Base-by-base conservation (phyloP, 2,113 vertebrate genomes). In the Xenopus tropicalis region DNA sequence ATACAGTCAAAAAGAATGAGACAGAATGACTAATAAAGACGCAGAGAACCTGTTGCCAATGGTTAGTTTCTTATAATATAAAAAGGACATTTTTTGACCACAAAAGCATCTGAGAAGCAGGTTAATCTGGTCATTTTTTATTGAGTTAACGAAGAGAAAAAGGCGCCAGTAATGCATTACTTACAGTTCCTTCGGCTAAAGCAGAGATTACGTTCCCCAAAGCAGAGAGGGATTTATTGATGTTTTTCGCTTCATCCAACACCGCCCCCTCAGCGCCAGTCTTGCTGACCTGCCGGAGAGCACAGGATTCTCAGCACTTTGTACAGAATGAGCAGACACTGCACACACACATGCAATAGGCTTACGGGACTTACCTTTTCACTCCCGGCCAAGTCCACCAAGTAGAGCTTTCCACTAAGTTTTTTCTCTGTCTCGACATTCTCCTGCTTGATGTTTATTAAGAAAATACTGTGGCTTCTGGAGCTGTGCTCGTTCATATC, bases 401-500 rank as follows among this genome's bases (percentile, higher is more conserved):
- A 87, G 86, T 98, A 98, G 16, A 98, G 94, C 65, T 98, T 98
- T 65, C 97, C 97, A 4, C 94, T 93, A 83, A 98, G 91, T 62
- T 98, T 98, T 80, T 91, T 94, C 89, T 98, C 96, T 0, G 96
- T 98, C 76, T 98, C 96, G 81, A 98, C 83, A 13, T 98, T 98
- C 85, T 98, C 96, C 85, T 98, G 96, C 63, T 98, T 98, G 85
- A 98, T 98, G 76, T 94, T 97, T 78, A 98, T 98, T 77, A 94
- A 87, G 82, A 98, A 98, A 79, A 98, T 98, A 78, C 96, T 98
- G 90, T 98, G 96, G 80, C 95, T 98, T 80, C 96, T 93, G 11
- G 96, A 98, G 88, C 96, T 98, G 93, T 98, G 96, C 74, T 98
- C 96, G 1, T 98, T 98, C 96, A 98, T 98, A 74, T 98, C 96